phyloP scores from a whole-genome alignment of 2,888 invertebrate genomes.

The Entomobrya multifasciata region DNA sequence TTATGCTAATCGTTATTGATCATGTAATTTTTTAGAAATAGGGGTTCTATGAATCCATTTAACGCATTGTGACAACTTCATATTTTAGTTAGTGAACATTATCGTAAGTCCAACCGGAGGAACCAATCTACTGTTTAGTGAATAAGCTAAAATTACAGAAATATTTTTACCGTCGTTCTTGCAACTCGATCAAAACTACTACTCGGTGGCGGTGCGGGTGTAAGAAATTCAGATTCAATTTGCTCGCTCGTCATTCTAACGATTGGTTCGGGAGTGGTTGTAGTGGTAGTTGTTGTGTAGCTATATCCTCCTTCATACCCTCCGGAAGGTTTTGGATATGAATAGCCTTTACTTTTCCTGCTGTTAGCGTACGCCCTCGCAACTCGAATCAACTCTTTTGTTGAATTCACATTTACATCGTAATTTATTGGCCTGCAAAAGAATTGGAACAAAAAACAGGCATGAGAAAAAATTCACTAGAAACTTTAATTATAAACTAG shows the following conservation, averaged over 20 bases:
- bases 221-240: constrained; percentile 59
- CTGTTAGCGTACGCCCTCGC: constrained; percentile 30
- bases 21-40: too few relatives aligned
- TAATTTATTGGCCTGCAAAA: constrained; percentile 43
- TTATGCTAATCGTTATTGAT: too few relatives aligned
- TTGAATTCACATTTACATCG: constrained; percentile 15
- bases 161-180: constrained; percentile 36
- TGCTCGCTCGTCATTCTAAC: constrained; percentile 26
- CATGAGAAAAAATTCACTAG: too few relatives aligned
- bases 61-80: too few relatives aligned
- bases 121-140: too few relatives aligned
- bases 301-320: constrained; percentile 55
- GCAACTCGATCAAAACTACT: neutral
- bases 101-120: too few relatives aligned
- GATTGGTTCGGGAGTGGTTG: constrained; percentile 58
- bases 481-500: neutral
- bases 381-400: constrained; percentile 44
- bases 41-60: too few relatives aligned
- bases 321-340: constrained; percentile 44
- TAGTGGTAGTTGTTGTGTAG: constrained; percentile 62
- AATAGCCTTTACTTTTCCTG: constrained; percentile 51
- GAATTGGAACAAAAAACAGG: neutral
- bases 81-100: too few relatives aligned
- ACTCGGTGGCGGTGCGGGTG: constrained; percentile 38
- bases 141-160: too few relatives aligned